Base-by-base conservation (phyloP, 2,113 vertebrate species). In the Albula goreensis region DNA sequence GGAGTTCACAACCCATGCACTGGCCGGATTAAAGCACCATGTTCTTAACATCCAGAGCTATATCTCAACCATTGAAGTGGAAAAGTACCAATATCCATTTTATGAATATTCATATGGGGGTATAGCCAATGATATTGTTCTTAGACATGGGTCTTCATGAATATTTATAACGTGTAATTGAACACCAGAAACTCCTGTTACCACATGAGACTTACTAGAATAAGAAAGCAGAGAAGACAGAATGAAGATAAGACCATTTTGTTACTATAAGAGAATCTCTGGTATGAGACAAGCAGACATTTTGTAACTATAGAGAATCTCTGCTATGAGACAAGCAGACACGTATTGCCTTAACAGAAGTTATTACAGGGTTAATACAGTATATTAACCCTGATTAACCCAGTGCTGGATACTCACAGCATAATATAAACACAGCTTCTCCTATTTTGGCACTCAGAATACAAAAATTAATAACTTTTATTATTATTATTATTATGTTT, bases 201-300 rank as follows among this genome's bases (percentile, higher is more conserved):
- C 31, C 31, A 41, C 31, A 41, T 41, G 31, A 41, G 31, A 41
- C 31, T 41, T 41, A 41, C 0, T 0, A 41, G 31, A 41, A 41
- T 41, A 66, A 66, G 60, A 22, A 22, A 19, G 17, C 9, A 66
- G 60, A 41, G 31, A 41, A 41, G 31, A 41, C 31, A 41, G 31
- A 41, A 41, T 41, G 31, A 41, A 41, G 17, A 66, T 15, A 15
- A 5, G 17, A 22, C 17, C 60, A 66, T 66, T 66, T 66, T 66
- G 60, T 22, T 66, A 66, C 60, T 19, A 66, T 19, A 41, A 19
- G 17, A 66, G 60, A 66, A 66, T 66, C 60, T 22, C 60, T 66
- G 3, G 60, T 19, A 8, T 15, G 60, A 66, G 60, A 66, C 15
- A 91, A 92, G 93, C 91, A 90, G 90, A 89, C 88, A 87, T 66